These are phyloP conservation scores for Exocentrus adspersus DNA, from an alignment of 2,888 invertebrate species.

Conservation along the genomic window DNA sequence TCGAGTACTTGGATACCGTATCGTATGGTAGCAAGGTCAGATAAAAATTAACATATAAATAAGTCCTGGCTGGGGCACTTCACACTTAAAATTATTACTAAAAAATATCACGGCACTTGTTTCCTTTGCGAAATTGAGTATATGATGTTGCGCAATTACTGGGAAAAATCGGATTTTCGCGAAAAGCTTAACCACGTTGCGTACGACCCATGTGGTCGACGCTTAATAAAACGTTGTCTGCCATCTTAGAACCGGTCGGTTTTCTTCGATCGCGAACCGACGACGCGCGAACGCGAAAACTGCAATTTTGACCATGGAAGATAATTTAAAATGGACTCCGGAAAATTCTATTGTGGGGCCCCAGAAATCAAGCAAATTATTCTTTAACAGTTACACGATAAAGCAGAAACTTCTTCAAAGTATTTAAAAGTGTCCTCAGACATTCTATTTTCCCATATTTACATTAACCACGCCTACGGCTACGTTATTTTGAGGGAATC, in stretches of 20 bases:
- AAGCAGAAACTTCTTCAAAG: too few species aligned
- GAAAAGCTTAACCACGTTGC: conserved; percentile 58
- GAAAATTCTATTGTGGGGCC: conserved; percentile 3
- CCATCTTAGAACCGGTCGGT: conserved; percentile 57
- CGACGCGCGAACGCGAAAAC: conserved; percentile 27
- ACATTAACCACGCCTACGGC: too few species aligned
- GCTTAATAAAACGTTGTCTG: conserved; percentile 60
- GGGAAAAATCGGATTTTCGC: conserved; percentile 36
- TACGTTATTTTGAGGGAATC: too few species aligned
- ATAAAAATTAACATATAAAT: conserved; percentile 29
- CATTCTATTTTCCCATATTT: too few species aligned
- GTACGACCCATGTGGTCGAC: conserved; percentile 66
- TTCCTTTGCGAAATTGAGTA: conserved; percentile 30
- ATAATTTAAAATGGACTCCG: conserved; percentile 15
- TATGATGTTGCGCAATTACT: conserved; percentile 27
- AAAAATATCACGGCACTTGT: conserved; percentile 28
- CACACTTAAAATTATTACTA: conserved; percentile 21
- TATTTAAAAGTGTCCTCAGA: too few species aligned
- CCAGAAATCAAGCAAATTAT: too few species aligned
- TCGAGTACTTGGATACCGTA: conserved; percentile 33
- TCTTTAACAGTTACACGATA: too few species aligned
- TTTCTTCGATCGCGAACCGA: conserved; percentile 38
- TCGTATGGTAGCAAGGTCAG: conserved; percentile 54
- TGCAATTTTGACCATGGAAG: conserved; percentile 39
- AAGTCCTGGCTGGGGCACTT: conserved; percentile 7